Evolutionary conservation across 2,888 invertebrate species (phyloP), one percentile per base, ranked within the genome.

Genomic region (Acheta domesticus): DNA sequence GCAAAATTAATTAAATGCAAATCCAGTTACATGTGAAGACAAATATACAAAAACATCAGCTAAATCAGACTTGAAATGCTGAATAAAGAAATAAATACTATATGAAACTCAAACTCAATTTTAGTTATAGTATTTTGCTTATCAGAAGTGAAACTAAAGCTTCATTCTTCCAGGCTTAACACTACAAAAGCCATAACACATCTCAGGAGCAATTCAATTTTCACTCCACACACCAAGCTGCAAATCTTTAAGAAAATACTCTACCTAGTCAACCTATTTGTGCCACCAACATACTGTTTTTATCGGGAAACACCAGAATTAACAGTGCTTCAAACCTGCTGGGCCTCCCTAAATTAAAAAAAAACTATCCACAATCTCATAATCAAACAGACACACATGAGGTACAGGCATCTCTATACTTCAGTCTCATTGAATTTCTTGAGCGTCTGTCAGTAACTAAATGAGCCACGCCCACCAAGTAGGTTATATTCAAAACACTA

Each of bases 331-430:
- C 16, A n/a, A 62, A 62, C 62, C 62, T 11, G 62, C 62, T n/a
- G n/a, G 62, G 62, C n/a, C n/a, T 62, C 62, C 62, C 62, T 62
- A n/a, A 62, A 62, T 62, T n/a, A 62, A 62, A 62, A 62, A 8
- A 62, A 62, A 62, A 62, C 62, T 62, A n/a, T 19, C 62, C 14
- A 62, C n/a, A 62, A 62, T 62, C n/a, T 62, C n/a, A 62, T n/a
- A 62, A 62, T 62, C 16, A 62, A 62, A n/a, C 3, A 14, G n/a
- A 62, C 16, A 62, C 16, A 62, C 16, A 62, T 12, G 62, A 62
- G 62, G 62, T 62, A 19, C n/a, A n/a, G 8, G 62, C 8, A 62
- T 62, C 62, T 62, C 62, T 19, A 14, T 19, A 62, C 16, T 62
- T 62, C 62, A 62, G 62, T 62, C 62, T n/a, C 14, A 62, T 19